These are phyloP conservation scores for Luffia ferchaultella DNA, from an alignment of 2,888 invertebrate species.

Conservation along the genomic window DNA sequence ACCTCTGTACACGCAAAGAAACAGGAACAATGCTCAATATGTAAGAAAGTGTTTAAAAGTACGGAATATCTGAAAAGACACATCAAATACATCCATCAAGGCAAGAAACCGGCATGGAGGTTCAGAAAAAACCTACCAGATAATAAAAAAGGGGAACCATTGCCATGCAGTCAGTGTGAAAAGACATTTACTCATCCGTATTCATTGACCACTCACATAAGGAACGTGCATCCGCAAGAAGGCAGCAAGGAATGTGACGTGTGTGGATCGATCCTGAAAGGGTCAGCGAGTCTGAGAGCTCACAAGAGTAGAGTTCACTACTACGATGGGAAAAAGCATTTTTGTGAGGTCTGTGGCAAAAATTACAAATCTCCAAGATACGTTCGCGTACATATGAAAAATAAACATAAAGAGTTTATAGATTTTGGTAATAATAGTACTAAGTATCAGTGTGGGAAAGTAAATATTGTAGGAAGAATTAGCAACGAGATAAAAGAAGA, in stretches of 20 bases:
- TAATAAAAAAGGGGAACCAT: not conserved
- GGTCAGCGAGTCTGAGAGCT: not conserved
- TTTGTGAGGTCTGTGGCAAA: not conserved
- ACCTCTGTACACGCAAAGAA: not conserved
- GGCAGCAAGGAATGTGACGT: not conserved
- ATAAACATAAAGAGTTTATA: not conserved
- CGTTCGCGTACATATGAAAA: not conserved
- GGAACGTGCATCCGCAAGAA: not conserved
- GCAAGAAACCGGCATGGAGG: not conserved
- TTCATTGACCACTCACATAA: not conserved
- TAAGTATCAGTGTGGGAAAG: too few relatives aligned
- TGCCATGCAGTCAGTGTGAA: not conserved
- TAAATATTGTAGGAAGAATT: too few relatives aligned
- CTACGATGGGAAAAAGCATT: not conserved
- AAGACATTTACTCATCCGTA: not conserved
- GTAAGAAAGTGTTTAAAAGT: not conserved
- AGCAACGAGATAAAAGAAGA: too few relatives aligned
- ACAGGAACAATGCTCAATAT: not conserved
- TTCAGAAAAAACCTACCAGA: not conserved
- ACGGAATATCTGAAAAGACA: not conserved
- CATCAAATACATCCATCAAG: not conserved
- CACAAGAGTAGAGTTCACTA: constrained; percentile 2
- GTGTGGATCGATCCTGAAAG: not conserved
- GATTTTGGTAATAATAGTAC: too few relatives aligned
- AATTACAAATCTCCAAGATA: constrained; percentile 2